Evolutionary conservation across 2,113 vertebrate genomes (phyloP), one percentile per base, ranked within the genome.

Genomic region (Sylvia atricapilla): DNA sequence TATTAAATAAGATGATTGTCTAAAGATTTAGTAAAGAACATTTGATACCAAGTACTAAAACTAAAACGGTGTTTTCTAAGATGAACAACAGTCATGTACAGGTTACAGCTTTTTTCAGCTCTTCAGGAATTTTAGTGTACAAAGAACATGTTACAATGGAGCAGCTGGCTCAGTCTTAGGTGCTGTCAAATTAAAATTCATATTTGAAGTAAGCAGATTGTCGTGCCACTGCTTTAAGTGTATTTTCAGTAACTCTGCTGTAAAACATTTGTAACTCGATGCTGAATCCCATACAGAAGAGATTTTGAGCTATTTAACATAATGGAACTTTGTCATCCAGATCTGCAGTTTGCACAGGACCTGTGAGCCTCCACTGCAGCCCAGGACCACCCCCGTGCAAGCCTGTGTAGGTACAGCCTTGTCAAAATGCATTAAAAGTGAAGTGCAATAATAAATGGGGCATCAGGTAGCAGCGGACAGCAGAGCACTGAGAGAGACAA

Each of bases 21-120:
- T 63, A 74, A 70, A 93, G 56, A 47, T 90, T 93, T 84, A 95
- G 30, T 49, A 85, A 94, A 90, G 77, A 92, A 64, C 35, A 73
- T 79, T 74, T 83, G 46, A 90, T 56, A 91, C 46, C 43, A 56
- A 91, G 20, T 56, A 52, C 64, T 86, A 67, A 84, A 88, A 80
- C 33, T 33, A 72, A 82, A 95, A 24, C 2, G 2, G 30, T 43
- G 39, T 69, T 86, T 93, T 95, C 39, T 44, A 78, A 73, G 52
- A 77, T 64, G 77, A 83, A 73, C 43, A 79, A 35, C 46, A 72
- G 35, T 39, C 33, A 44, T 18, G 56, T 77, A 22, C 19, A 56
- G 43, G 33, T 47, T 87, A 67, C 31, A 94, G 60, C 6, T 69
- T 80, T 90, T 77, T 90, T 63, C 75, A 74, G 55, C 30, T 74